Percentiles rank a stretch among this genome's conserved stretches.
phyloP scores from a whole-genome alignment of 2,113 vertebrate species.

The Lagopus leucura region DNA sequence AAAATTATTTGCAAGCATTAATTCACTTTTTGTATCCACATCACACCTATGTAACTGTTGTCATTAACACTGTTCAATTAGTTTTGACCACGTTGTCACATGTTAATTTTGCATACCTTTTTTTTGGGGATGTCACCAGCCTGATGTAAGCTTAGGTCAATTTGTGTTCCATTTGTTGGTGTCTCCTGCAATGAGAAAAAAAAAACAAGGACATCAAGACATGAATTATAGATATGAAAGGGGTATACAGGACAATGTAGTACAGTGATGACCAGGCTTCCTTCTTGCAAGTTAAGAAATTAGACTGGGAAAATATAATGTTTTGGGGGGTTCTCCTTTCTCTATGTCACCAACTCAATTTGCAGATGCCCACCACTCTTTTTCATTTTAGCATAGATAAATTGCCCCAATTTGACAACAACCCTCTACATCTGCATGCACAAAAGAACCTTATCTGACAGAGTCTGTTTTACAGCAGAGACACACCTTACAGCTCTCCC shows the following conservation, averaged over 20 bases:
- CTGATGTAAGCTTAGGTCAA: slow-evolving; percentile 44
- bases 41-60: background rate
- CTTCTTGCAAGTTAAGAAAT: background rate
- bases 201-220: background rate
- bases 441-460: background rate
- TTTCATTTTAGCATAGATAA: background rate
- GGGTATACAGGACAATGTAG: background rate
- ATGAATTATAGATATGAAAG: background rate
- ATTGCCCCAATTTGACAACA: background rate
- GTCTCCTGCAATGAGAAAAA: slow-evolving; percentile 27
- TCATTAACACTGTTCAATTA: background rate
- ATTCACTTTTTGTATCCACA: background rate
- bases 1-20: background rate
- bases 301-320: background rate
- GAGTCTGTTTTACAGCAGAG: background rate
- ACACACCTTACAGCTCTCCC: background rate
- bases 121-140: slow-evolving; percentile 26
- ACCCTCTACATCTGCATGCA: fast-evolving
- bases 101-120: background rate
- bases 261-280: fast-evolving
- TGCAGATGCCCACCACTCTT: background rate
- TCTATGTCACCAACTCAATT: fast-evolving
- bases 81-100: background rate
- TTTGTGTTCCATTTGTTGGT: slow-evolving; percentile 44
- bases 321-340: background rate